Evolutionary conservation across 2,888 invertebrate species (phyloP), one percentile per base, ranked within the genome.

Genomic region (Trichacis sp.): DNA sequence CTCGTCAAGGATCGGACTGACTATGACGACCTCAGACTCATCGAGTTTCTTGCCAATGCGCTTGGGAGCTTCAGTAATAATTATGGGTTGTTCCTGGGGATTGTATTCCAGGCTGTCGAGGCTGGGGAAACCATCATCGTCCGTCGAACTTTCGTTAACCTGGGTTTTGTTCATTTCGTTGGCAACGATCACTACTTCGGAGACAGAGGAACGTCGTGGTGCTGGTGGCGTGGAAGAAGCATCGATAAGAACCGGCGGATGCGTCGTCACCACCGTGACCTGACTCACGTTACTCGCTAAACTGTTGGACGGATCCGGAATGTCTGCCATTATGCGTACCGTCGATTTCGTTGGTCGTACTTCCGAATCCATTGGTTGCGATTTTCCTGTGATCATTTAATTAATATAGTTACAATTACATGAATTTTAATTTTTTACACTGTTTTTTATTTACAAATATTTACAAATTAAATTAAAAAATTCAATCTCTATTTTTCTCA

Each of bases 21-120:
- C 89, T 59, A 95, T 94, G 48, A 94, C 83, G 4, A 95, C 95
- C 80, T 95, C 95, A 75, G 94, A 94, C 81, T 94, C 94, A 81
- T 95, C 95, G 64, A 95, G 83, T 58, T 93, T 91, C 52, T 93
- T 90, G 3, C 89, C 88, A 60, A 87, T 85, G 14, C 78, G 75
- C 55, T 78, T 79, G 6, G 79, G 70, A 5, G 71, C 84, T 78
- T 74, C 86, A 67, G 80, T 86, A 80, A 81, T 86, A 51, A 76
- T 73, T 33, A 82, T 80, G 6, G 80, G 75, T 30, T 83, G 83
- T 45, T 84, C 82, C 42, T 78, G 80, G 0, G 80, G 78, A 17
- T 72, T 86, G 81, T 89, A 91, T 74, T 92, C 92, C 40, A 93
- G 82, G 15, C 92, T 93, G 80, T 93, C 93, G 18, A 93, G 85